Evolutionary conservation across 2,113 vertebrate species (phyloP).

Genomic region (Xiphophorus couchianus): DNA sequence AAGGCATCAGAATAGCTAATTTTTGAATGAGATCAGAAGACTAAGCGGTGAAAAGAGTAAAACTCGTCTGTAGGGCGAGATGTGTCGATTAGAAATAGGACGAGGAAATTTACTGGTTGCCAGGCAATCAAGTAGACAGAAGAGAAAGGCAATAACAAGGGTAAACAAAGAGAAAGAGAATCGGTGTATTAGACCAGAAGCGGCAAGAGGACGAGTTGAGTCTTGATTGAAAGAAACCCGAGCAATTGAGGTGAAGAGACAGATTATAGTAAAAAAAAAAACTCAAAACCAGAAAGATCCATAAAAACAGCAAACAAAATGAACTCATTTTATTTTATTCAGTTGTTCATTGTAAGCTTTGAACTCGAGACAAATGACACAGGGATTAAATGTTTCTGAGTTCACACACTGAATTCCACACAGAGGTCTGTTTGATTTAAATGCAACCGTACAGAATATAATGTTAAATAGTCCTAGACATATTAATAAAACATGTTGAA

Average conservation of each 20-base stretch:
- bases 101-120: constrained; percentile 28
- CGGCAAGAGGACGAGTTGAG: constrained; percentile 30
- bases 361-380: neutral
- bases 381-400: neutral
- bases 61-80: constrained; percentile 11
- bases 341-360: neutral
- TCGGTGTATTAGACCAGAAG: constrained; percentile 9
- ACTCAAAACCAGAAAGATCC: neutral
- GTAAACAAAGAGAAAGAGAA: constrained; percentile 5
- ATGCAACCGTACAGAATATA: neutral
- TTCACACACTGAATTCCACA: neutral
- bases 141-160: constrained; percentile 13
- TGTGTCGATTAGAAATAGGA: constrained; percentile 28
- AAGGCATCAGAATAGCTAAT: neutral
- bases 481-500: neutral
- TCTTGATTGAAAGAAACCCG: neutral
- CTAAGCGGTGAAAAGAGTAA: constrained; percentile 15
- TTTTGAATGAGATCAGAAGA: neutral
- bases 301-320: neutral
- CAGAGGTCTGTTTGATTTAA: neutral
- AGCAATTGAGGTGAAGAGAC: too few relatives aligned
- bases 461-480: too few relatives aligned
- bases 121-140: constrained; percentile 35
- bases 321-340: neutral
- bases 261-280: neutral